Percentiles rank a stretch among this genome's conserved stretches.
Conservation (phyloP, 2,888 invertebrate species). For the Nowickia ferox region DNA sequence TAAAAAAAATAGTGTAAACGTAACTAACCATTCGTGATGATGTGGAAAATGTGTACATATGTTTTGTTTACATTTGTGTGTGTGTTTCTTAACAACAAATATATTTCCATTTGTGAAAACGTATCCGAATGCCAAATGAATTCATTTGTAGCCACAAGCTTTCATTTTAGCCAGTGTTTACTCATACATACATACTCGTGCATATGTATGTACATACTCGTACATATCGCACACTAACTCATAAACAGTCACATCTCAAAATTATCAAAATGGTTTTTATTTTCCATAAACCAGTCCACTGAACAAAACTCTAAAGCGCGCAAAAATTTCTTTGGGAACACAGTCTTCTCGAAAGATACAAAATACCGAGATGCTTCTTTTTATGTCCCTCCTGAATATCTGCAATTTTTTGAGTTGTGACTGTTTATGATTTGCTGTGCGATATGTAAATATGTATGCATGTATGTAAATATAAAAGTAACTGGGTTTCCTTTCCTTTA, state of each 20-base stretch:
- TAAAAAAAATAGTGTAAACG: constrained; percentile 21
- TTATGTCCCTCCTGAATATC: too few relatives aligned
- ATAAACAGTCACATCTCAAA: too few relatives aligned
- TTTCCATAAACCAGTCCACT: too few relatives aligned
- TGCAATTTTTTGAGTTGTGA: too few relatives aligned
- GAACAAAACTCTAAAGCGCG: too few relatives aligned
- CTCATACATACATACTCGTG: background rate
- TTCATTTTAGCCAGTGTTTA: background rate
- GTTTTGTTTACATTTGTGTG: background rate
- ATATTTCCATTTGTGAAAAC: constrained; percentile 6
- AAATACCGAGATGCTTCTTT: too few relatives aligned
- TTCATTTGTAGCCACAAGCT: constrained; percentile 37
- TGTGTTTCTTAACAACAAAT: background rate
- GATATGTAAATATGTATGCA: background rate
- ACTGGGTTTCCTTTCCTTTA: background rate
- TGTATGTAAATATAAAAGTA: background rate
- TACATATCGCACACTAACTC: too few relatives aligned
- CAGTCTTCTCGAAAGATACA: too few relatives aligned
- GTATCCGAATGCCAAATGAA: constrained; percentile 29
- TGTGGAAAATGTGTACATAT: constrained; percentile 25
- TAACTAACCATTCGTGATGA: constrained; percentile 30
- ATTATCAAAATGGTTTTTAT: too few relatives aligned
- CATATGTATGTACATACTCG: too few relatives aligned
- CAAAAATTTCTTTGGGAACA: too few relatives aligned
- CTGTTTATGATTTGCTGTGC: too few relatives aligned